Evolutionary conservation across 2,113 vertebrate species (phyloP), one percentile per base, ranked within the genome.

Genomic region (Neolamprologus longior): DNA sequence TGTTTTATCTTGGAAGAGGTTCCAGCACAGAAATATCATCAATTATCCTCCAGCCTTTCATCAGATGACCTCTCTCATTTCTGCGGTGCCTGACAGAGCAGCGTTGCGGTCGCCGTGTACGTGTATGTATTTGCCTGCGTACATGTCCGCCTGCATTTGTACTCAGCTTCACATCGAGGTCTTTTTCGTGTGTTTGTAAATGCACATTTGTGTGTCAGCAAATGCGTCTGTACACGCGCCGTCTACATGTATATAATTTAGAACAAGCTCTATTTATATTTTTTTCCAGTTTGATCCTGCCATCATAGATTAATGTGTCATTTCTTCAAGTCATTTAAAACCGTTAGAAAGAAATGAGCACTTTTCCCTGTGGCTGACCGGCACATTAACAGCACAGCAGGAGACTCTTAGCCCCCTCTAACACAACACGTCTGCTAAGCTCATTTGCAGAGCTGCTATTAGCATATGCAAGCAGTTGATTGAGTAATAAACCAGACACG

Each of bases 351-450:
- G 89, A 88, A 92, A 63, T 86, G 83, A 92, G 88, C 80, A 82
- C 87, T 92, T 91, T 89, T 90, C 93, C 89, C 83, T 87, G 92
- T 90, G 94, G 94, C 87, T 91, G 93, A 95, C 86, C 94, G 90
- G 91, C 85, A 87, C 91, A 94, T 95, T 95, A 94, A 92, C 90
- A 91, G 88, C 94, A 84, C 95, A 93, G 92, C 88, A 61, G 91
- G 92, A 90, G 84, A 53, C 82, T 80, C 83, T 85, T 76, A 88
- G 88, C 85, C 73, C 86, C 80, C 37, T 89, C 81, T 12, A 87
- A 90, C 91, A 88, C 81, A 86, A 82, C 82, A 71, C 15, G 79
- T 90, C 93, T 95, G 94, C 1, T 91, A 91, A 93, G 35, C 82
- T 93, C 91, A 82, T 96, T 93, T 53, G 45, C 81, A 73, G 81